Evolutionary conservation across 1,140 invertebrate species (phyloP), one percentile per base, ranked within the genome.

Genomic region (Proctacanthus coquilletti): DNA sequence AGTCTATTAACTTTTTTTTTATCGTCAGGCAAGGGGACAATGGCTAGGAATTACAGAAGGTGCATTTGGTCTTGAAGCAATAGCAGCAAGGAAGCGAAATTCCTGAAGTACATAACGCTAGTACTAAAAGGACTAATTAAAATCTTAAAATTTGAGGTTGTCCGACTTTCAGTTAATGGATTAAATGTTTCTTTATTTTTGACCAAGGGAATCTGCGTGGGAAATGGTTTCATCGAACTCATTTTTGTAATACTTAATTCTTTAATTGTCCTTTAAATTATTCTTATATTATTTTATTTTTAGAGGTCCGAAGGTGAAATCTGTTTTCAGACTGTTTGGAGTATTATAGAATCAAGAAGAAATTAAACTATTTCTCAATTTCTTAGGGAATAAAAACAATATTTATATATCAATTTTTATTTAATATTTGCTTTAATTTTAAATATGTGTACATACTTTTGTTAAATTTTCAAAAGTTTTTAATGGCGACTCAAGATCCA

Each of bases 291-390:
- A n/a, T n/a, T n/a, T n/a, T n/a, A n/a, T n/a, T n/a, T n/a, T 18
- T 15, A 21, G 51, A 53, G 54, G 50, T 14, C 25, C 9, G n/a
- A 36, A 3, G 48, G 54, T 38, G 51, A 44, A 5, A 52, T 50
- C 38, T 54, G 54, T 18, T 53, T 53, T 14, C 47, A 46, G 21
- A 30, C 52, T n/a, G 51, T 52, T 3, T 54, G 52, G 15, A 50
- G 42, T 10, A 53, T 53, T 27, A 48, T 53, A 30, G 47, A 27
- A n/a, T 43, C 50, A 8, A 47, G 45, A 17, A 19, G 34, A 23
- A 45, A 47, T 8, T 44, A n/a, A 1, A 44, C 18, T 4, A 42
- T 53, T 34, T 18, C 36, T 2, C 25, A 34, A 8, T 50, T 42
- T 41, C 47, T 49, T 5, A 41, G 43, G 14, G 48, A 46, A 0